These are phyloP conservation scores for Passer montanus DNA, from an alignment of 2,113 vertebrate species.

Conservation along the genomic window DNA sequence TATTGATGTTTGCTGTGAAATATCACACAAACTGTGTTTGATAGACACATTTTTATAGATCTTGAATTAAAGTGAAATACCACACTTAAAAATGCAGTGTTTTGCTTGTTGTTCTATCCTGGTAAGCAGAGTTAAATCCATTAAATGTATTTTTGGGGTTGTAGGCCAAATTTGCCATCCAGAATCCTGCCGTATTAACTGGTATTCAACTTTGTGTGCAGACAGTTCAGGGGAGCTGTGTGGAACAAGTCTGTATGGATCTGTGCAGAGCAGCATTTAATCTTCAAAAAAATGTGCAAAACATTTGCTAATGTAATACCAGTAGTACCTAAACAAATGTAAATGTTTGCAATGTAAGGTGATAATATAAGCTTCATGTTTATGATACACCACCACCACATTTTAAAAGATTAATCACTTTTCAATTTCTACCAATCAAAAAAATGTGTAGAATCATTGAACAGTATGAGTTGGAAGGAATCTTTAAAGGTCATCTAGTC, in stretches of 20 bases:
- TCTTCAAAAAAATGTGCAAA: not conserved
- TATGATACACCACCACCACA: not conserved
- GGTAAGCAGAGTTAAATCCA: not conserved
- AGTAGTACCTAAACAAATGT: not conserved
- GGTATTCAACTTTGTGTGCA: not conserved
- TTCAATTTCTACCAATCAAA: not conserved
- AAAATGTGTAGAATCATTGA: not conserved
- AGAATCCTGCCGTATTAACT: not conserved
- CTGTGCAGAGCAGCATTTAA: not conserved
- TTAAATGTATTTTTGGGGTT: not conserved
- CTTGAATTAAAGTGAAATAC: not conserved
- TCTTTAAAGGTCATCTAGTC: not conserved
- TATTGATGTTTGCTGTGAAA: slow-evolving; percentile 18
- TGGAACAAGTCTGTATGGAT: not conserved
- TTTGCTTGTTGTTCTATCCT: not conserved
- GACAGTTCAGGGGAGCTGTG: not conserved
- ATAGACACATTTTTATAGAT: not conserved
- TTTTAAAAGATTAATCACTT: not conserved
- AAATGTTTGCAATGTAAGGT: not conserved
- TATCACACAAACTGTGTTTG: not conserved
- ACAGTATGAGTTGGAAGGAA: not conserved
- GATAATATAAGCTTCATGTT: not conserved
- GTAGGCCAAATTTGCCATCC: not conserved
- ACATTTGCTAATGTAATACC: not conserved
- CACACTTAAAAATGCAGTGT: not conserved